Base-by-base conservation (phyloP, 1,140 invertebrate genomes). In the Eufriesea mexicana region DNA sequence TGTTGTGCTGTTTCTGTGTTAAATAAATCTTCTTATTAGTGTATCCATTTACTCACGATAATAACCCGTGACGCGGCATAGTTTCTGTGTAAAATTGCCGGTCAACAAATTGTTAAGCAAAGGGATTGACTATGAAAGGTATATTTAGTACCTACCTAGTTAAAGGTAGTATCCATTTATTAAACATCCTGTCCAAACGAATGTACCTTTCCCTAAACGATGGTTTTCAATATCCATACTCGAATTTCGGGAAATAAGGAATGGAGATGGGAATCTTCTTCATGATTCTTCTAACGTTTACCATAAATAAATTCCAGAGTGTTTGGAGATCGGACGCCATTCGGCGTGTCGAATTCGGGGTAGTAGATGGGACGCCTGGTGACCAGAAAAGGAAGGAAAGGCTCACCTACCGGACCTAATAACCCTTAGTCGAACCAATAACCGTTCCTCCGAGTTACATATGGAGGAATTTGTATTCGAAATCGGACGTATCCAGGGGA, bases 391-490 rank as follows among this genome's bases (percentile, higher is more conserved):
- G n/a, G 25, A 49, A 51, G 67, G 67, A 20, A 62, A 18, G 62
- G 35, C 73, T 85, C 79, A 85, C 62, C 49, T 64, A 75, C 84
- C 77, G 80, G 84, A 85, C 86, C 86, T 89, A 89, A 88, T 88
- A 89, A 88, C 80, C 87, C 62, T 88, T 86, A 88, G 86, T 83
- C 73, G 72, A 35, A 35, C 49, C 87, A 80, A 88, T 89, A 89
- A 88, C 84, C 86, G 75, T 88, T 88, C 64, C 67, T 88, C 84
- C 76, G 61, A 66, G 86, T 84, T 89, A 89, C 89, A 91, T 92
- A 91, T 79, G 68, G 80, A 77, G 49, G 72, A 92, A 92, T 93
- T 93, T 91, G 90, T 93, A 93, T 93, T 89, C 91, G 75, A 89
- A 86, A 87, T 91, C 80, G 89, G 77, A 76, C 80, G 57, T 83